Conservation (phyloP, 1,140 invertebrate genomes). For the Helicoverpa armigera region DNA sequence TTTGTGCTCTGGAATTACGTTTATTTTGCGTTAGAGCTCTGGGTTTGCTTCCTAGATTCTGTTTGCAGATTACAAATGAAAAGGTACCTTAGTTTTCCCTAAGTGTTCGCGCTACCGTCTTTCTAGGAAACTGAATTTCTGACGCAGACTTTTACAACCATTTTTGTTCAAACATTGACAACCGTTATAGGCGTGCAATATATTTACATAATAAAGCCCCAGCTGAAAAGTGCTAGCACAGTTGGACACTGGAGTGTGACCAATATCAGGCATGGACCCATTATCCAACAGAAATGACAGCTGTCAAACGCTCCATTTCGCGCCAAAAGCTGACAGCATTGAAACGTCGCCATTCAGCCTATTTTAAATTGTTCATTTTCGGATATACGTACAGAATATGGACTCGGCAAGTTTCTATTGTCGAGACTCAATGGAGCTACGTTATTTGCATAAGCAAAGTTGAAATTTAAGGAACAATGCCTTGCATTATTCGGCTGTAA, state of each 20-base stretch:
- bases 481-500: conserved; percentile 50
- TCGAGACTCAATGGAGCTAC: conserved; percentile 34
- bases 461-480: conserved; percentile 60
- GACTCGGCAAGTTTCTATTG: conserved; percentile 38
- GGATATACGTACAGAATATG: conserved; percentile 27
- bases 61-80: conserved; percentile 11
- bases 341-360: conserved; percentile 28
- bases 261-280: conserved; percentile 7
- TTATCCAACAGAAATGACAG: conserved; percentile 29
- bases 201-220: background rate
- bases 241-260: background rate
- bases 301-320: conserved; percentile 41
- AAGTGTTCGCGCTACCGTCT: background rate
- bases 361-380: conserved; percentile 34
- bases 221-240: background rate
- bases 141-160: too few species aligned
- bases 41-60: conserved; percentile 11
- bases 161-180: too few species aligned
- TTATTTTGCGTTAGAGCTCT: conserved; percentile 37
- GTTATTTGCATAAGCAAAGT: conserved; percentile 61
- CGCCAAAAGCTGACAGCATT: conserved; percentile 16
- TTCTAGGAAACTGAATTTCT: background rate
- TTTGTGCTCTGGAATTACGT: conserved; percentile 49
- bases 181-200: background rate
- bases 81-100: background rate